A percentile compares a stretch with the other conserved stretches of the same genome.
Evolutionary conservation across 2,113 vertebrate genomes (phyloP).

Genomic region (Kryptolebias marmoratus): DNA sequence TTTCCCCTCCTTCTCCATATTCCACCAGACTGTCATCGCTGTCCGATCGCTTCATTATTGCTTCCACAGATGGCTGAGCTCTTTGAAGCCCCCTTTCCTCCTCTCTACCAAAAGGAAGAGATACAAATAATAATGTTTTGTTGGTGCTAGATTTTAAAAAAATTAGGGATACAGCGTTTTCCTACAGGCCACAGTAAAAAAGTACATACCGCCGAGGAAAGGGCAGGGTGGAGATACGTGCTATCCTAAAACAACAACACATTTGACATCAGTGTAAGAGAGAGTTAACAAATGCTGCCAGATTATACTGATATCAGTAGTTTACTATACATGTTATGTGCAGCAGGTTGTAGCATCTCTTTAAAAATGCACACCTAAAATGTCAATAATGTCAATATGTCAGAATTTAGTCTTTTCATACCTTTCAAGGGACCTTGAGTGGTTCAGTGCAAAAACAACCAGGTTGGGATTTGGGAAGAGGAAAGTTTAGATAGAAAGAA

Average conservation of each 20-base stretch:
- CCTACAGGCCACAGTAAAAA: neutral
- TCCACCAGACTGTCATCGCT: slow-evolving; percentile 98
- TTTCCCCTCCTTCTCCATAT: slow-evolving; percentile 93
- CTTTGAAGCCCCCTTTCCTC: slow-evolving; percentile 94
- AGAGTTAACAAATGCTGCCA: neutral
- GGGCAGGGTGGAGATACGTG: slow-evolving; percentile 77
- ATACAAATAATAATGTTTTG: neutral
- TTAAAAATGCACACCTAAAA: neutral
- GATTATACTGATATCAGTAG: neutral
- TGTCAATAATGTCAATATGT: slow-evolving; percentile 45
- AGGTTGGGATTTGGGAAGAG: slow-evolving; percentile 65
- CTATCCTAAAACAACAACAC: slow-evolving; percentile 72
- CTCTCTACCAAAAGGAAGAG: slow-evolving; percentile 79
- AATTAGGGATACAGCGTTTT: neutral
- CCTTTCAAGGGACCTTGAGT: slow-evolving; percentile 88
- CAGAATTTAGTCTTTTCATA: slow-evolving; percentile 73
- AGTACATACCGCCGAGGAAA: slow-evolving; percentile 77
- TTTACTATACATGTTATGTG: neutral
- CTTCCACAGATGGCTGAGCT: slow-evolving; percentile 88
- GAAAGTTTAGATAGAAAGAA: slow-evolving; percentile 74
- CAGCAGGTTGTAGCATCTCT: neutral
- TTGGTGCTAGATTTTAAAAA: neutral
- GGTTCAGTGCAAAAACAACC: slow-evolving; percentile 79
- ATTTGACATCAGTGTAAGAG: neutral
- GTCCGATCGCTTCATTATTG: slow-evolving; percentile 89